phyloP scores from a whole-genome alignment of 2,888 invertebrate genomes.

The Syrphus vitripennis region DNA sequence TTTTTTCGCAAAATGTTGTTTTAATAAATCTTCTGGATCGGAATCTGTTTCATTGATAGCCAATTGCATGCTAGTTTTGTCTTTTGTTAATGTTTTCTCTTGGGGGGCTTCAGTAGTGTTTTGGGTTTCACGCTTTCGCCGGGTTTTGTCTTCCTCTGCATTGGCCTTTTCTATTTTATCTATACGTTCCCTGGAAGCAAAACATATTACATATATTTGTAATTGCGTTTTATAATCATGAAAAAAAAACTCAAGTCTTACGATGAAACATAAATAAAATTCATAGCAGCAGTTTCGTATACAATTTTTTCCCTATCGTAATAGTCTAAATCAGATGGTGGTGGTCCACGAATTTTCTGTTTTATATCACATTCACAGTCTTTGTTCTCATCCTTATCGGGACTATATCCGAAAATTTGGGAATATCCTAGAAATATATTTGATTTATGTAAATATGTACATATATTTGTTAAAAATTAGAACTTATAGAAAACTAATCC shows the following conservation, averaged over 20 bases:
- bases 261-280: slow-evolving; percentile 77
- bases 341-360: slow-evolving; percentile 72
- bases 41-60: neutral
- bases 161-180: neutral
- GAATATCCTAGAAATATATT: slow-evolving; percentile 8
- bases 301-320: slow-evolving; percentile 75
- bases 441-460: neutral
- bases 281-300: slow-evolving; percentile 75
- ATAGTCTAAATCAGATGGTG: slow-evolving; percentile 76
- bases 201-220: neutral
- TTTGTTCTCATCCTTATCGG: neutral
- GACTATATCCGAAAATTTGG: neutral
- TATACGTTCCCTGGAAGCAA: neutral
- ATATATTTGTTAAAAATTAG: too few species aligned
- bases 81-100: neutral
- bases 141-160: slow-evolving; percentile 25
- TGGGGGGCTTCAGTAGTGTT: neutral
- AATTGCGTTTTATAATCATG: neutral
- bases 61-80: neutral
- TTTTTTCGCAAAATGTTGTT: slow-evolving; percentile 32
- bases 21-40: neutral
- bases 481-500: too few species aligned
- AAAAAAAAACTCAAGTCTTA: slow-evolving; percentile 65
- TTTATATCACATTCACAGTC: slow-evolving; percentile 26
- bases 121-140: slow-evolving; percentile 16